A percentile compares a stretch with the other conserved stretches of the same genome.
Conservation (phyloP, 2,113 vertebrate genomes). For the Hippocampus mohnikei region DNA sequence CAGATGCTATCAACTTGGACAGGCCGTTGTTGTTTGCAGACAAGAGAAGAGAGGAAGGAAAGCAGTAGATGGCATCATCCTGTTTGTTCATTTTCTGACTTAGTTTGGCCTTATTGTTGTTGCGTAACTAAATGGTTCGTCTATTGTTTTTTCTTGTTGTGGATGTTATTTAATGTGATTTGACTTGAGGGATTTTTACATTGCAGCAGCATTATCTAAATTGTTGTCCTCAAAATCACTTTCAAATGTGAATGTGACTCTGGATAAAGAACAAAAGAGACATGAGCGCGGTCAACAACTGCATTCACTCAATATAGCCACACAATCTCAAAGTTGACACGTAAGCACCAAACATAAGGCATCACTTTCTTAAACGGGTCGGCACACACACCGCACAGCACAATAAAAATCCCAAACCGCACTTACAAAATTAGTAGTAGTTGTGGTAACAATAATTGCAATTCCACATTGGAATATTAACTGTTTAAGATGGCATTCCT, state of each 20-base stretch:
- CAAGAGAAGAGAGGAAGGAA: slow-evolving; percentile 48
- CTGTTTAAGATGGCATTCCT: background rate
- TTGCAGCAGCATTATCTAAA: background rate
- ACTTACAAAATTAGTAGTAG: background rate
- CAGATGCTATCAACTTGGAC: slow-evolving; percentile 53
- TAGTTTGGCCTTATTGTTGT: slow-evolving; percentile 21
- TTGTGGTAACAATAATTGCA: background rate
- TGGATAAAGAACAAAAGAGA: background rate
- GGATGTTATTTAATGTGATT: slow-evolving; percentile 23
- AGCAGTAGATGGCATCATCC: slow-evolving; percentile 39
- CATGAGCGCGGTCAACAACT: too few relatives aligned
- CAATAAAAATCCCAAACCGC: background rate
- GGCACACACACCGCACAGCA: background rate
- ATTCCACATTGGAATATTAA: background rate
- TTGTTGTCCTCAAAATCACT: background rate
- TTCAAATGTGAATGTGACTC: background rate
- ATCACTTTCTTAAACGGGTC: too few relatives aligned
- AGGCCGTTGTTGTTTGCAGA: slow-evolving; percentile 22
- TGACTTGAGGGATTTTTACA: slow-evolving; percentile 7
- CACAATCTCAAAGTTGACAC: too few relatives aligned
- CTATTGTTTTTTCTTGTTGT: slow-evolving; percentile 7
- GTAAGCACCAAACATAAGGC: too few relatives aligned
- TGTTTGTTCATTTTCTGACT: slow-evolving; percentile 46
- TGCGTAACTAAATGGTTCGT: slow-evolving; percentile 27
- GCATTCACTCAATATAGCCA: too few relatives aligned